Base-by-base conservation (phyloP, 2,888 invertebrate species). In the Mellilla xanthometata region DNA sequence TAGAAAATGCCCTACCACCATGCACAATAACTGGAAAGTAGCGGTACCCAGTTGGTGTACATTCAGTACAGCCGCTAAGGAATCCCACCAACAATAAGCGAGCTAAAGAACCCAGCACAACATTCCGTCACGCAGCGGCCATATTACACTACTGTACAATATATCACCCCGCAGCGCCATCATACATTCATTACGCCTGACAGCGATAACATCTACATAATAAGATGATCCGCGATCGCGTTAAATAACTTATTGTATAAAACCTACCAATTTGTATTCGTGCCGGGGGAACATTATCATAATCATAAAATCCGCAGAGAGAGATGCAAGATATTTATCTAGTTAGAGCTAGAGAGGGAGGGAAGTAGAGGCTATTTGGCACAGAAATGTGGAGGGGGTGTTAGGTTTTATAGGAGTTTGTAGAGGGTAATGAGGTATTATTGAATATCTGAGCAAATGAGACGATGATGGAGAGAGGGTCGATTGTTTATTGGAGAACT, bases 241-340 rank as follows among this genome's bases (percentile, higher is more conserved):
- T 76, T 81, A 78, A 81, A 83, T 81, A 83, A 77, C 76, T 86
- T 84, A 74, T 77, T 76, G 81, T 79, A 85, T 81, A 84, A 84
- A 83, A 86, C 72, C 68, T 69, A 74, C 83, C 82, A 78, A 85
- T 86, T 86, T 78, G 76, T 87, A 87, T 86, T 83, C 86, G 72
- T 68, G 62, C 59, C 62, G 67, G 58, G 64, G 49, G 68, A 53
- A 56, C 62, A 83, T 84, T 83, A 82, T 78, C 79, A 83, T 84
- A 83, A 81, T 81, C 78, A 19, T 19, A 19, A 19, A 19, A 19
- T 24, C 75, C 65, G 59, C 53, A 40, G 19, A 19, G 39, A 28
- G 59, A 72, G 35, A 46, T 66, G 47, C 72, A 72, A 40, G 19
- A 63, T 58, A 40, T 1, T 38, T 46, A 34, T 36, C 31, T 31